Evolutionary conservation across 2,888 invertebrate genomes (phyloP), one percentile per base, ranked within the genome.

Genomic region (Erebia palarica): DNA sequence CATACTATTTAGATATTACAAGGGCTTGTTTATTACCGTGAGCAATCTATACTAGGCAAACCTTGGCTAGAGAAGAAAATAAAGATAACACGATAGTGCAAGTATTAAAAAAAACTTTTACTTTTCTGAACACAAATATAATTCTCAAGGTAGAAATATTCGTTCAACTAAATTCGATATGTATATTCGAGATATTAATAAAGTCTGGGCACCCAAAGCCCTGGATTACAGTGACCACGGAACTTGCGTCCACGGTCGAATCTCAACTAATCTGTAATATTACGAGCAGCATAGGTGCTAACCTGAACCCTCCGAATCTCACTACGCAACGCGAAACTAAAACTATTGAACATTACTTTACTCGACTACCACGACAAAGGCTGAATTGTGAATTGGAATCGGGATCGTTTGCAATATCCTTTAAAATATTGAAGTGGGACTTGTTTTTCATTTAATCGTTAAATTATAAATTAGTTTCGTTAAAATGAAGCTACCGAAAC

Each of bases 241-340:
- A 59, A 59, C 67, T 59, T 14, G 87, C 69, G 82, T 76, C 82
- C 81, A 77, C 83, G 81, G 84, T 88, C 89, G 90, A 92, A 89
- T 89, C 91, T 84, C 83, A 82, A 84, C 80, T 93, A 92, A 94
- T 93, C 94, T 93, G 84, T 82, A 85, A 88, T 86, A 89, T 90
- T 91, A 91, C 90, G 88, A 47, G 47, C 47, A 11, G 90, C 90
- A 86, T 85, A 87, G 86, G 86, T 86, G 84, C 89, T 93, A 92
- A 92, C 89, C 86, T 86, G 80, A 80, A 84, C 85, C 84, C 81
- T 80, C 76, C 75, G 74, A 75, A 73, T 78, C 81, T 72, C 82
- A 69, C 80, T 78, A 80, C 83, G 85, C 82, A 85, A 86, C 83
- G 82, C 82, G 75, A 78, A 79, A 80, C 86, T 82, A 85, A 88